Evolutionary conservation across 2,113 vertebrate species (phyloP), one percentile per base, ranked within the genome.

Genomic region (Vulpes vulpes): DNA sequence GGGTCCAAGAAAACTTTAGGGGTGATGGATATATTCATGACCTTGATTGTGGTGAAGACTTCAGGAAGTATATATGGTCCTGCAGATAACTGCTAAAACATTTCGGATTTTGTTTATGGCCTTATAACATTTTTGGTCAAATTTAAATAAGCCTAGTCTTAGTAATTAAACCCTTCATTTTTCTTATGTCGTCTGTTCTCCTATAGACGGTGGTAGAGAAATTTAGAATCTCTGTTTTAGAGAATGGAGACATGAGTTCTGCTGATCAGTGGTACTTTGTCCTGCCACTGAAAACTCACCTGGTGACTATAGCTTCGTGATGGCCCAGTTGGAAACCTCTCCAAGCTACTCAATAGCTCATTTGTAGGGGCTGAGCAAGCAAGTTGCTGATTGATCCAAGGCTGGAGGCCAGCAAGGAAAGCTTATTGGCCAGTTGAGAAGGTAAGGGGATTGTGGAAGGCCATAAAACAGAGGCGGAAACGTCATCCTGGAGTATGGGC

Each of bases 161-260:
- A 85, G 64, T 78, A 89, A 82, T 65, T 64, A 71, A 94, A 87
- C 1, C 17, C 8, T 82, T 57, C 79, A 80, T 79, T 79, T 79
- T 5, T 64, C 19, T 76, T 9, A 38, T n/a, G 3, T 8, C 62
- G 1, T 65, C 62, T 90, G 69, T 91, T 89, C 11, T 82, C 55
- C 84, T n/a, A 25, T 59, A 95, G 55, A 76, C 93, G 87, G 53
- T 55, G 32, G 15, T 87, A 74, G 91, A 74, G 91, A 76, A 86
- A 81, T 91, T 76, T 78, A 22, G 65, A 76, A 43, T 69, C 67
- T 71, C 27, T 80, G n/a, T 62, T 85, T 80, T 35, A 59, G 23
- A 74, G 15, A 8, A 80, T 32, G 59, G 19, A 87, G 80, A 30
- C 12, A 59, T 32, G 38, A 67, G 3, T 35, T 80, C 23, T 91